Evolutionary conservation across 1,140 invertebrate species (phyloP).

Genomic region (Brachionus plicatilis): DNA sequence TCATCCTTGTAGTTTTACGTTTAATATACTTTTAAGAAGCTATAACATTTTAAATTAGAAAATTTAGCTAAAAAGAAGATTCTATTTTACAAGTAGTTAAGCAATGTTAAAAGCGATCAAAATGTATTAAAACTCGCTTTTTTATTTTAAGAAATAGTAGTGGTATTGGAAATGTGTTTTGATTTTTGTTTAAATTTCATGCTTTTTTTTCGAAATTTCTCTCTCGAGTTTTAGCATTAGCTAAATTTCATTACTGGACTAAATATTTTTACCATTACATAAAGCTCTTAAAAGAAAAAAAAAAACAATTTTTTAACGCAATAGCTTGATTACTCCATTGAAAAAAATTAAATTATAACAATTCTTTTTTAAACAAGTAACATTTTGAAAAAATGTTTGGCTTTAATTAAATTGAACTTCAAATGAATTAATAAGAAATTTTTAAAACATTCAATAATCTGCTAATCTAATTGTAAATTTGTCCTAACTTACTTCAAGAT

Average conservation of each 20-base stretch:
- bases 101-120: not conserved
- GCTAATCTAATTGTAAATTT: no score
- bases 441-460: no score
- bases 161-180: not conserved
- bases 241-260: not conserved
- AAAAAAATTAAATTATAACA: no score
- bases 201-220: not conserved
- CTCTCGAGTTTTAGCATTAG: not conserved
- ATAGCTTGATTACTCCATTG: not conserved
- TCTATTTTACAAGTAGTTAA: not conserved
- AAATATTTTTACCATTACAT: not conserved
- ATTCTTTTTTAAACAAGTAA: no score
- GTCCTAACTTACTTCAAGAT: no score
- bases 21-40: constrained; percentile 8
- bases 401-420: no score
- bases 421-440: no score
- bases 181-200: not conserved
- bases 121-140: not conserved
- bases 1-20: constrained; percentile 10
- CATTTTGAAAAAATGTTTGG: no score
- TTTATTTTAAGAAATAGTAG: not conserved
- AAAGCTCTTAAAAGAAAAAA: not conserved
- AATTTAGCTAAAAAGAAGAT: not conserved
- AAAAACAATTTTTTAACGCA: not conserved
- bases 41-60: constrained; percentile 14